Base-by-base conservation (phyloP, 2,113 vertebrate species). In the Prunella fulvescens region DNA sequence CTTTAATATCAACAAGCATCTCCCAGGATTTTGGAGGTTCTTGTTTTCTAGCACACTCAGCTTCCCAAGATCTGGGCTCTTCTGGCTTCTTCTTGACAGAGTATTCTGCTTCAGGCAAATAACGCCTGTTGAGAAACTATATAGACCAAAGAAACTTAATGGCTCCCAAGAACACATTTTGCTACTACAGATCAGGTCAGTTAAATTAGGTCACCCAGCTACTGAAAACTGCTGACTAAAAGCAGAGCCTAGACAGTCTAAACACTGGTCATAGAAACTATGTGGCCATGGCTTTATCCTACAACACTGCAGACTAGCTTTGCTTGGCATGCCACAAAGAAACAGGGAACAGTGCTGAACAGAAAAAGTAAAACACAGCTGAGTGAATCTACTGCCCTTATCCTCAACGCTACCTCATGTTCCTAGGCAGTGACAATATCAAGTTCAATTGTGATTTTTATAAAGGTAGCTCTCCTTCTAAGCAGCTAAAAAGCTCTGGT, bases 111-210 rank as follows among this genome's bases (percentile, higher is more conserved):
- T 98, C 98, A 61, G 96, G 96, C 95, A 98, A 77, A 96, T 98
- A 98, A 88, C 97, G 97, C 96, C 98, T 99, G 95, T 98, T 99
- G 96, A 99, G 97, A 99, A 98, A 98, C 99, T 99, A 97, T 77
- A 97, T 40, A 97, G 92, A 96, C 76, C 96, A 98, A 73, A 97
- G 69, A 88, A 95, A 96, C 89, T 96, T 95, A 58, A 85, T 91
- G 91, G 92, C 80, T 96, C 95, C 89, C 84, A 89, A 95, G 78
- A 93, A 95, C 72, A 95, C 76, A 95, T 90, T 96, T 91, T 64
- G 50, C 86, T 89, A 90, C 83, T 86, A 94, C 58, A 96, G 82
- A 80, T 96, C 91, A 91, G 82, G 91, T 87, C 91, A 95, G 62
- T 94, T 89, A 93, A 87, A 84, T 91, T 62, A 92, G 67, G 70